Evolutionary conservation across 2,113 vertebrate genomes (phyloP).

Genomic region (Nannobrachium achirus): DNA sequence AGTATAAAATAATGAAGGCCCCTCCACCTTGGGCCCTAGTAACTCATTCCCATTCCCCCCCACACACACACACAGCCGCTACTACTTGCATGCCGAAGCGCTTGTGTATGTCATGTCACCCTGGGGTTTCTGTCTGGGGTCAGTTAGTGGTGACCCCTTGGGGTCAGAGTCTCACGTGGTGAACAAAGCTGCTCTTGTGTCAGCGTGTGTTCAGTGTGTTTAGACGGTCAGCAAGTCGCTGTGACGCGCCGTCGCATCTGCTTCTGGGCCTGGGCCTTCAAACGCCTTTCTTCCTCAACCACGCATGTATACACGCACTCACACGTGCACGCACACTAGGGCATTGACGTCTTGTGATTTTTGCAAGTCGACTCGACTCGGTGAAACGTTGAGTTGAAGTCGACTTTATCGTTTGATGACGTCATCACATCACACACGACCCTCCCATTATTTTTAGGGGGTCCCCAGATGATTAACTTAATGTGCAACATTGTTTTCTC

Average conservation of each 20-base stretch:
- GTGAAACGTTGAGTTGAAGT: too few relatives aligned
- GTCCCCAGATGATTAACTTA: too few relatives aligned
- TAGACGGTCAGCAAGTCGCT: slow-evolving; percentile 53
- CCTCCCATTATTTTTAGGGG: too few relatives aligned
- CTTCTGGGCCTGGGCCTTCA: slow-evolving; percentile 35
- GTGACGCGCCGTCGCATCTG: slow-evolving; percentile 60
- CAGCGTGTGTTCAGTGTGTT: slow-evolving; percentile 56
- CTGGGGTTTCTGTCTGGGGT: slow-evolving; percentile 25
- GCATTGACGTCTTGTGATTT: too few relatives aligned
- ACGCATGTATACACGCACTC: not conserved
- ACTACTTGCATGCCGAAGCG: not conserved
- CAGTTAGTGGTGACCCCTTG: slow-evolving; percentile 27
- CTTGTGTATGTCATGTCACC: slow-evolving; percentile 17
- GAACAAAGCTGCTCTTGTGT: slow-evolving; percentile 53
- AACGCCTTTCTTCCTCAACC: slow-evolving; percentile 27
- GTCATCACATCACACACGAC: too few relatives aligned
- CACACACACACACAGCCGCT: not conserved
- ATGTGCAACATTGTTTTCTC: too few relatives aligned
- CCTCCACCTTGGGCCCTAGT: too few relatives aligned
- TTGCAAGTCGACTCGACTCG: too few relatives aligned
- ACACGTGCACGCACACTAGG: slow-evolving; percentile 3
- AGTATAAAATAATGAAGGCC: too few relatives aligned
- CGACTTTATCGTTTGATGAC: too few relatives aligned
- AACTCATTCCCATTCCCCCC: not conserved
- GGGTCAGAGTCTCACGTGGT: not conserved